Base-by-base conservation (phyloP, 2,888 invertebrate species). In the Epinotia brunnichana region DNA sequence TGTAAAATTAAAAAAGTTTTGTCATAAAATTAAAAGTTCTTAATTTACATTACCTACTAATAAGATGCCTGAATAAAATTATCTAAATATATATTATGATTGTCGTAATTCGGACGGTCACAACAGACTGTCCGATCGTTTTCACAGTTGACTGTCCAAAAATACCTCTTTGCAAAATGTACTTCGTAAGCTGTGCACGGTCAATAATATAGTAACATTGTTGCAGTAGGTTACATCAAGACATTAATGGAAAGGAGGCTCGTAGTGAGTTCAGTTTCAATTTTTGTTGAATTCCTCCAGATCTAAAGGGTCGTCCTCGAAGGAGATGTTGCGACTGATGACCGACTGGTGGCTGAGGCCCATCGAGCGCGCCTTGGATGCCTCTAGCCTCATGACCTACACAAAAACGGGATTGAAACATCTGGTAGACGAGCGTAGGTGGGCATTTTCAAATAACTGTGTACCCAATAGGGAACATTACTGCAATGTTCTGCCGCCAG, bases 301-400 rank as follows among this genome's bases (percentile, higher is more conserved):
- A 73, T 92, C 92, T 51, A 90, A 90, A 0, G 89, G 76, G 71
- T 92, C 91, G 41, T 93, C 92, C 75, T 92, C 92, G 57, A 88
- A 80, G 2, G 90, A 91, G 70, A 89, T 83, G 29, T 90, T 85
- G 75, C 90, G 89, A 74, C 83, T 85, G 63, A 87, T 82, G 24
- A 86, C 79, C 10, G 67, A 56, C 67, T 68, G 44, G 61, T 67
- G 72, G 29, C 54, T 21, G 73, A 84, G 90, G 76, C 93, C 95
- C 90, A 92, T 94, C 85, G 93, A 94, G 80, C 93, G 94, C 85
- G 92, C 94, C 88, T 90, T 94, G 94, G 95, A 95, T 75, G 94
- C 94, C 84, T 96, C 96, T 89, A 96, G 88, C 89, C 96, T 95
- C 95, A 96, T 95, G 94, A 96, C 95, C 96, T 96, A 87, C 7